A percentile compares a stretch with the other conserved stretches of the same genome.
phyloP scores from a whole-genome alignment of 2,797 vertebrate species.

The Perodicticus potto region DNA sequence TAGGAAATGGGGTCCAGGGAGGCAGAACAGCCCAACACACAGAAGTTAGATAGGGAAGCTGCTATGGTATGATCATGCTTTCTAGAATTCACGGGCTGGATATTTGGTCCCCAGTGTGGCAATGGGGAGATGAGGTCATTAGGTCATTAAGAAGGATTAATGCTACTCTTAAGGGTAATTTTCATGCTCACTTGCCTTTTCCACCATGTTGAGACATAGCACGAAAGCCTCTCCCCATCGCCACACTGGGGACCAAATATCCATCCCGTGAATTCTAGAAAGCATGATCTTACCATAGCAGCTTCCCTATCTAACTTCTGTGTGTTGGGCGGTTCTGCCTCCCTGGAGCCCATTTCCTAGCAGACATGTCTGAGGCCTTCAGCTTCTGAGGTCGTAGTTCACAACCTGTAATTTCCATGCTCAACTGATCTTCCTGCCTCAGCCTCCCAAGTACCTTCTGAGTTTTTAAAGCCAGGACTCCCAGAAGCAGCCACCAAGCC shows the following conservation, averaged over 20 bases:
- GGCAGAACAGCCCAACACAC: neutral
- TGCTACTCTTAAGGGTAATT: neutral
- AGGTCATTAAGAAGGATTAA: neutral
- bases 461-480: no score
- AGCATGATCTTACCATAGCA: no score
- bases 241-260: neutral
- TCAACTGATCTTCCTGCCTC: no score
- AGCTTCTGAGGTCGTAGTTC: no score
- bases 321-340: neutral
- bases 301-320: neutral
- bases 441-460: no score
- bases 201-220: no score
- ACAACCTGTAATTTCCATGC: no score
- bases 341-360: neutral
- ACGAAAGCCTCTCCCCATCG: neutral
- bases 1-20: neutral
- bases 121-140: neutral
- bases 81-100: neutral
- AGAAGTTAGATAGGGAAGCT: neutral
- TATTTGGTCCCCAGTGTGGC: neutral
- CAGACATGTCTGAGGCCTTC: neutral
- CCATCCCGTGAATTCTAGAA: no score
- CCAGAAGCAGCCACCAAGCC: neutral
- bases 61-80: no score
- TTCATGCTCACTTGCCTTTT: neutral